Evolutionary conservation across 92 coral and sea anemone species (phyloP).

Genomic region (Actinernus sp.): DNA sequence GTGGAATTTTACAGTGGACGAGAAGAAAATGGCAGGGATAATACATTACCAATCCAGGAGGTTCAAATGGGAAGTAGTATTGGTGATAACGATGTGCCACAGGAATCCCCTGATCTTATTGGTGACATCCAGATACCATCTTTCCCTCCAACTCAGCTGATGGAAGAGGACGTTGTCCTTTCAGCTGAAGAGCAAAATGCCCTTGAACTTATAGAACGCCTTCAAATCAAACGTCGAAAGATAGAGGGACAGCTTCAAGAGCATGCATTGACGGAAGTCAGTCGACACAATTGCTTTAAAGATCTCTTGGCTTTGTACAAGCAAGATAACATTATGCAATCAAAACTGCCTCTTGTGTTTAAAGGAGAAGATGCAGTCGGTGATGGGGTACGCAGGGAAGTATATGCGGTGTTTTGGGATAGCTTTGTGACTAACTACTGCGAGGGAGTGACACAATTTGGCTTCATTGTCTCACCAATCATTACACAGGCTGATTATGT

Average conservation of each 20-base stretch:
- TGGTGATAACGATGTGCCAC: not conserved
- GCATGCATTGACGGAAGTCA: not conserved
- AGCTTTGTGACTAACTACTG: conserved; percentile 56
- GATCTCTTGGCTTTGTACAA: conserved; percentile 26
- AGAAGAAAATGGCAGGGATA: not conserved
- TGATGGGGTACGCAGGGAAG: conserved; percentile 51
- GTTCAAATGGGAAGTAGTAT: not conserved
- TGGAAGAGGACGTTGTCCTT: conserved; percentile 13
- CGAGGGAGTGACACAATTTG: conserved; percentile 60
- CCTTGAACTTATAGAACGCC: conserved; percentile 8
- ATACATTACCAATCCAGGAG: too few relatives aligned
- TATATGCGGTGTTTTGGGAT: conserved; percentile 66
- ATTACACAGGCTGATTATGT: conserved; percentile 44
- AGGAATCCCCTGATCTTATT: not conserved
- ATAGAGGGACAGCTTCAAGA: not conserved
- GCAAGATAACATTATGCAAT: conserved; percentile 5
- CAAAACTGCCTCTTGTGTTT: conserved; percentile 24
- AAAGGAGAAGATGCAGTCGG: conserved; percentile 53
- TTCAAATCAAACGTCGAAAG: conserved; percentile 8
- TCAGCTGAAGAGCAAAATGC: conserved; percentile 9
- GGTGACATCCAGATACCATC: not conserved
- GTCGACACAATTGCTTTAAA: conserved; percentile 27
- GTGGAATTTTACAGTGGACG: conserved; percentile 19
- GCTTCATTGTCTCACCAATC: conserved; percentile 52
- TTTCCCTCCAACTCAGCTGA: not conserved